Conservation (phyloP, 2,113 vertebrate species). For the Pelecanoides urinatrix region DNA sequence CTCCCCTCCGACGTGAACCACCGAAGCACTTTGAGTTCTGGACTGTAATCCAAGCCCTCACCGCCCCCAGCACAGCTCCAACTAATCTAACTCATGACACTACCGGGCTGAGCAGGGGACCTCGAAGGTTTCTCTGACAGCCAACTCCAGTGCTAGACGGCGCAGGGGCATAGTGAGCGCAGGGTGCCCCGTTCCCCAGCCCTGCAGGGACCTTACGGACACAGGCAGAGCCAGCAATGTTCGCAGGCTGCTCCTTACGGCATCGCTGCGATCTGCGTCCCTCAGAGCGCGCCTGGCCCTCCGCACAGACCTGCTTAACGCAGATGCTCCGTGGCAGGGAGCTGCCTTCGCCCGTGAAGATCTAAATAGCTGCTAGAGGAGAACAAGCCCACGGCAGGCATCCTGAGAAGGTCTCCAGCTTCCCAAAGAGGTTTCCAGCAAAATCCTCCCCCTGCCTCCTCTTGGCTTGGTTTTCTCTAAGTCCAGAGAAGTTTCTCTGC, state of each 20-base stretch:
- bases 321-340: background rate
- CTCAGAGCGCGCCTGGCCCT: background rate
- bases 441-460: background rate
- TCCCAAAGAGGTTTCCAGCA: background rate
- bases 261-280: background rate
- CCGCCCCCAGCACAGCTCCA: constrained; percentile 67
- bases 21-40: constrained; percentile 57
- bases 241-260: background rate
- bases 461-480: background rate
- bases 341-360: background rate
- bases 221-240: background rate
- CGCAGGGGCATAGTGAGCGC: background rate
- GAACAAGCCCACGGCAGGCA: background rate
- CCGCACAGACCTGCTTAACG: background rate
- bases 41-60: constrained; percentile 67
- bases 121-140: constrained; percentile 68
- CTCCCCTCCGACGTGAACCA: constrained; percentile 35
- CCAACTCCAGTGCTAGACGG: constrained; percentile 26
- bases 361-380: background rate
- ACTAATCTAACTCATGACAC: constrained; percentile 72
- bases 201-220: background rate
- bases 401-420: background rate
- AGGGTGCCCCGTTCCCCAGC: background rate
- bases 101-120: constrained; percentile 56
- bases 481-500: background rate